Evolutionary conservation across 2,888 invertebrate species (phyloP).

Genomic region (Ichneumon xanthorius): DNA sequence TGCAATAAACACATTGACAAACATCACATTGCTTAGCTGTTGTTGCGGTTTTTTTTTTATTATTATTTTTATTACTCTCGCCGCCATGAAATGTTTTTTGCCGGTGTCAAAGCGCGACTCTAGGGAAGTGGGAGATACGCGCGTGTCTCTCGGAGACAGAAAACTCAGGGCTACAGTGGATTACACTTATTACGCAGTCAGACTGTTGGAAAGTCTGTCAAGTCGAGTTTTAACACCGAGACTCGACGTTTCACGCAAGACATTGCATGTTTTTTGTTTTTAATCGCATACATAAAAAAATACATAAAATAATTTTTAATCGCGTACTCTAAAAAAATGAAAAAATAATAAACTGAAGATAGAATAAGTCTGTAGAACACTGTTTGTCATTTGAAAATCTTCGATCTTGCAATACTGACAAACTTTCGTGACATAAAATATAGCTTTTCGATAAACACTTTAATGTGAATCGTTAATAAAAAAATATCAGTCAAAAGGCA

Average conservation of each 20-base stretch:
- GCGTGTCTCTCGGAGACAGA: constrained; percentile 34
- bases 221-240: neutral
- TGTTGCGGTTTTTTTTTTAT: constrained; percentile 11
- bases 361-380: too few relatives aligned
- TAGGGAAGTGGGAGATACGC: constrained; percentile 3
- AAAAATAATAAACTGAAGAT: too few relatives aligned
- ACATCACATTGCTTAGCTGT: constrained; percentile 28
- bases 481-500: too few relatives aligned
- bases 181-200: constrained; percentile 40
- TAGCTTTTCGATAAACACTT: too few relatives aligned
- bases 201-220: constrained; percentile 25
- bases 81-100: constrained; percentile 52
- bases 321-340: too few relatives aligned
- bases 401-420: too few relatives aligned
- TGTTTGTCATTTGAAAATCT: too few relatives aligned
- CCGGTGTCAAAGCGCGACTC: constrained; percentile 38
- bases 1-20: constrained; percentile 55
- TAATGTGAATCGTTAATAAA: too few relatives aligned
- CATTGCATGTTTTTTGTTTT: neutral
- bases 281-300: neutral
- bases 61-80: constrained; percentile 26
- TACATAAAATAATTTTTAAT: too few relatives aligned
- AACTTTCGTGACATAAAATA: too few relatives aligned
- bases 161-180: constrained; percentile 44
- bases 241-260: neutral